phyloP scores from a whole-genome alignment of 35 echinoderm and acorn worm species.

The Holothuria glaberrima region DNA sequence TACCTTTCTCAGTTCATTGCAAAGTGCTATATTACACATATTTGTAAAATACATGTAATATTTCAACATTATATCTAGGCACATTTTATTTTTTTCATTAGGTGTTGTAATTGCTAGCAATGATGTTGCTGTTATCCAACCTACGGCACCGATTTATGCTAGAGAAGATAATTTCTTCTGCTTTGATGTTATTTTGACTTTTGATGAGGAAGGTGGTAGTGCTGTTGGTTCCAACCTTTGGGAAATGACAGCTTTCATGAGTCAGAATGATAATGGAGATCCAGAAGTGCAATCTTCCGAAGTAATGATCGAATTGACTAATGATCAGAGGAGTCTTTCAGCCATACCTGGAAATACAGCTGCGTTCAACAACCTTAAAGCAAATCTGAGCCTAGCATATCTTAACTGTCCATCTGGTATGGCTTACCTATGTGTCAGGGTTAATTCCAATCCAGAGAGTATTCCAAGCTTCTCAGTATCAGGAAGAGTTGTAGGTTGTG shows the following conservation, averaged over 20 bases:
- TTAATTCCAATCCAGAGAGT: too few species aligned
- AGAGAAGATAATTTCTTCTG: slow-evolving; percentile 28
- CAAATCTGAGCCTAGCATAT: not conserved
- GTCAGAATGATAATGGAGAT: not conserved
- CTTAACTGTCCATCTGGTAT: too few species aligned
- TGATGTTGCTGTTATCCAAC: not conserved
- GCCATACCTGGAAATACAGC: not conserved
- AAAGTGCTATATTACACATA: too few species aligned
- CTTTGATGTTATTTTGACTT: not conserved
- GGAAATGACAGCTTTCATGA: slow-evolving; percentile 36
- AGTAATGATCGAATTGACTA: not conserved
- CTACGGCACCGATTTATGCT: slow-evolving; percentile 1
- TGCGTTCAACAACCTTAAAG: slow-evolving; percentile 4
- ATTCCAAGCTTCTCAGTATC: too few species aligned
- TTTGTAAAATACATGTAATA: too few species aligned
- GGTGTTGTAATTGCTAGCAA: slow-evolving; percentile 26
- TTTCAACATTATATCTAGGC: too few species aligned
- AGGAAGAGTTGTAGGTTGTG: too few species aligned
- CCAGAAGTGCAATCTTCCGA: not conserved
- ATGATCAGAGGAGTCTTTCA: not conserved
- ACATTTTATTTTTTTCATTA: not conserved
- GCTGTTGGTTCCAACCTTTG: not conserved
- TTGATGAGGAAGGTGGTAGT: slow-evolving; percentile 19
- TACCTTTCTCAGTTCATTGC: too few species aligned
- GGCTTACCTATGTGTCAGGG: too few species aligned